phyloP scores from a whole-genome alignment of 23 tunicate genomes.

The Trididemnum nubilum region DNA sequence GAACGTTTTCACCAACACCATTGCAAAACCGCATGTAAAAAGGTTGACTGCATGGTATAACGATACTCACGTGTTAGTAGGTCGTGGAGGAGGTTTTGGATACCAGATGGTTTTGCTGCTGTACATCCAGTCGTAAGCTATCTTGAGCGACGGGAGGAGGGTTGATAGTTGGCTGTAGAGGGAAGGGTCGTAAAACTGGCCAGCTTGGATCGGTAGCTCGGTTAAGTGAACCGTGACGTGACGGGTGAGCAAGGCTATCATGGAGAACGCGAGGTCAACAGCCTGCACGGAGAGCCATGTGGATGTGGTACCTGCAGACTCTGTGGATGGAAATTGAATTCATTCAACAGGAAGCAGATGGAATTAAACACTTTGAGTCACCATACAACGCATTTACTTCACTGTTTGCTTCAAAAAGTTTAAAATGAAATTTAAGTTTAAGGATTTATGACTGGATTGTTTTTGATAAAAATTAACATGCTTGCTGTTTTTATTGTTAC shows the following conservation, averaged over 20 bases:
- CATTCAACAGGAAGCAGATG: too few relatives aligned
- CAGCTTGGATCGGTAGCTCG: neutral
- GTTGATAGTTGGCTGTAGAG: conserved; percentile 1
- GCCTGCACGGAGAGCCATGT: conserved; percentile 26
- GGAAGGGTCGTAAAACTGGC: conserved; percentile 28
- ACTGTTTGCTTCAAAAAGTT: too few relatives aligned
- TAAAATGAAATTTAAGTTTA: too few relatives aligned
- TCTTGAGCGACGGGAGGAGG: conserved; percentile 60
- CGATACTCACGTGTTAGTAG: conserved; percentile 11
- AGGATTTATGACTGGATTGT: too few relatives aligned
- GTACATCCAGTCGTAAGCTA: conserved; percentile 84
- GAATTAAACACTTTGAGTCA: too few relatives aligned
- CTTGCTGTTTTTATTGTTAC: too few relatives aligned
- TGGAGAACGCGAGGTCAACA: conserved; percentile 47
- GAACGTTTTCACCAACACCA: too few relatives aligned
- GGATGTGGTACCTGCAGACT: neutral
- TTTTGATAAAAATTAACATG: too few relatives aligned
- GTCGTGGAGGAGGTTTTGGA: conserved; percentile 44
- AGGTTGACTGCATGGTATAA: too few relatives aligned
- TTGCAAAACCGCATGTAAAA: too few relatives aligned
- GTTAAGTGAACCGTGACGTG: conserved; percentile 34
- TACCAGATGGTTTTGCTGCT: conserved; percentile 67
- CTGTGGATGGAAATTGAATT: too few relatives aligned
- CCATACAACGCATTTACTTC: too few relatives aligned
- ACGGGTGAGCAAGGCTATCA: conserved; percentile 46